These are phyloP conservation scores for Chiloscyllium punctatum DNA, from an alignment of 2,797 vertebrate genomes.

Conservation along the genomic window DNA sequence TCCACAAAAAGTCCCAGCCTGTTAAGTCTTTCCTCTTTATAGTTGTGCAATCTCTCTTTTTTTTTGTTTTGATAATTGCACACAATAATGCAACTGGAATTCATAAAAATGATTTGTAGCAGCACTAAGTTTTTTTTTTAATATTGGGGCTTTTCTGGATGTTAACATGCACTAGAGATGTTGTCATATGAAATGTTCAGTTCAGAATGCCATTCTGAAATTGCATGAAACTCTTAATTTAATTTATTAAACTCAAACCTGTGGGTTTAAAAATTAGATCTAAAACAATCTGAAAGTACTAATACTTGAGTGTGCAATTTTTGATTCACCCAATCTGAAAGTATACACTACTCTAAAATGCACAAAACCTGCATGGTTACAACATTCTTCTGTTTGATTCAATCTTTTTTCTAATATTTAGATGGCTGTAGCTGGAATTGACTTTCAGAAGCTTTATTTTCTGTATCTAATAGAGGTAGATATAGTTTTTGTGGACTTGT, in stretches of 20 bases:
- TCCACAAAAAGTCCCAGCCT: neutral
- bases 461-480: neutral
- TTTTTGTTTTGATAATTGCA: no score
- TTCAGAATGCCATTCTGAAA: neutral
- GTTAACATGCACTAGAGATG: neutral
- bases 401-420: no score
- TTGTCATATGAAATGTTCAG: neutral
- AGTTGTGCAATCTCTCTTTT: neutral
- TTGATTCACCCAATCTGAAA: no score
- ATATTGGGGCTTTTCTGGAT: neutral
- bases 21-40: neutral
- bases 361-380: neutral
- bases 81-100: neutral
- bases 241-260: neutral
- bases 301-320: neutral
- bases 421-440: neutral
- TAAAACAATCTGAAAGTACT: neutral
- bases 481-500: neutral
- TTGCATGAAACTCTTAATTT: neutral
- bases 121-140: neutral
- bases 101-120: neutral
- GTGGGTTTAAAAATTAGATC: neutral
- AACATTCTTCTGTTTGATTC: no score
- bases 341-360: neutral
- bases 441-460: neutral